phyloP scores from a whole-genome alignment of 2,797 vertebrate genomes.

The Mormyrops boulengeri region DNA sequence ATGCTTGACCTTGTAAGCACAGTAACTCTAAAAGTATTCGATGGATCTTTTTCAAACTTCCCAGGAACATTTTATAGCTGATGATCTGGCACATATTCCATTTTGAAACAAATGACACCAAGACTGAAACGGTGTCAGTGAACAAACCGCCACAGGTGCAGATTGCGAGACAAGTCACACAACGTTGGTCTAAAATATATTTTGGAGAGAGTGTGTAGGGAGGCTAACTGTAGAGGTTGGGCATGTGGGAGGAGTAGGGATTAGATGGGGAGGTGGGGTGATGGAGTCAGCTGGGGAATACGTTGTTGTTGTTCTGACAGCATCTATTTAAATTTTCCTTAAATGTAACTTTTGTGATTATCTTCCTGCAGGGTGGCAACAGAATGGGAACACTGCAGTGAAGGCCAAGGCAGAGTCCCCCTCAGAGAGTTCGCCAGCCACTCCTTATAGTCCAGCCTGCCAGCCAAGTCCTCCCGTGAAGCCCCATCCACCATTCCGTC shows the following conservation, averaged over 20 bases:
- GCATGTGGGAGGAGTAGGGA: neutral
- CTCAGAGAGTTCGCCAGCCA: slow-evolving; percentile 49
- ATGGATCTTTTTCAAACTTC: neutral
- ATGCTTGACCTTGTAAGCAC: neutral
- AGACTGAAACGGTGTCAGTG: neutral
- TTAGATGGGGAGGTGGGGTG: neutral
- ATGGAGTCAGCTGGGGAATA: neutral
- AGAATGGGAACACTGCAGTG: slow-evolving; percentile 49
- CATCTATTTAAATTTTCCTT: neutral
- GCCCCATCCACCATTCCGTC: slow-evolving; percentile 58
- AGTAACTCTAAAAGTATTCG: neutral
- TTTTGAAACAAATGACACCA: neutral
- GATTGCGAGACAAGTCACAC: neutral
- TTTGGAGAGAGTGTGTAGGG: neutral
- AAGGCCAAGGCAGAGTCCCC: slow-evolving; percentile 42
- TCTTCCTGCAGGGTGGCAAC: slow-evolving; percentile 50
- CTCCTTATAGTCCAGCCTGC: slow-evolving; percentile 36
- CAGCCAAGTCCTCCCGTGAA: slow-evolving; percentile 50
- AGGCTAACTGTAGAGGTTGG: neutral
- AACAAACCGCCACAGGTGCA: neutral
- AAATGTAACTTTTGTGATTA: neutral
- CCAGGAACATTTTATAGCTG: neutral
- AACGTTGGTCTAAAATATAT: neutral
- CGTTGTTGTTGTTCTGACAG: neutral
- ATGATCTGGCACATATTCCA: neutral